Percentiles rank a stretch among this genome's conserved stretches.
These are phyloP conservation scores for Drosophila gunungcola DNA, from an alignment of 1,140 invertebrate species.

Conservation along the genomic window DNA sequence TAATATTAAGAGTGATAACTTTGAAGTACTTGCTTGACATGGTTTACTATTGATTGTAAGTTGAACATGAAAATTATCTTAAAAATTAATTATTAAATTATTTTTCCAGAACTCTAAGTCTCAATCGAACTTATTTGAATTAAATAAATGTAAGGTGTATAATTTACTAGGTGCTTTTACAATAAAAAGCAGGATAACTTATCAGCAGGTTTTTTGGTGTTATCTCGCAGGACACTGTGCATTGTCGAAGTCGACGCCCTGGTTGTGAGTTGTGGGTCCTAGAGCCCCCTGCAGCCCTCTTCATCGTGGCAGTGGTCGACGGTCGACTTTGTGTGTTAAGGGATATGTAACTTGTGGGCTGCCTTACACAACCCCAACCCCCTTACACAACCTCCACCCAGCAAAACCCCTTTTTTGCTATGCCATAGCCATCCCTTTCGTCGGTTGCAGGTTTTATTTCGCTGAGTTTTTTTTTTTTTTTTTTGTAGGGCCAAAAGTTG, in stretches of 20 bases:
- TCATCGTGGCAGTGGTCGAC: constrained; percentile 31
- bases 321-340: constrained; percentile 74
- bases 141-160: too few relatives aligned
- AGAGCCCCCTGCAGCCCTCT: constrained; percentile 21
- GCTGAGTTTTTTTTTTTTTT: constrained; percentile 32
- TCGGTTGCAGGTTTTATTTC: constrained; percentile 50
- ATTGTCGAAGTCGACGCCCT: constrained; percentile 26
- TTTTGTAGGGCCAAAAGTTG: constrained; percentile 67
- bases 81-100: too few relatives aligned
- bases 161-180: too few relatives aligned
- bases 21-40: too few relatives aligned
- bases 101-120: too few relatives aligned
- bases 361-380: constrained; percentile 56
- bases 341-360: constrained; percentile 81
- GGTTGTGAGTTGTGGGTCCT: constrained; percentile 41
- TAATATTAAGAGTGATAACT: too few relatives aligned
- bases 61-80: too few relatives aligned
- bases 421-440: not conserved
- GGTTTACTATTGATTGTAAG: too few relatives aligned
- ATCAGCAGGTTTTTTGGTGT: not conserved
- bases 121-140: too few relatives aligned
- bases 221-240: constrained; percentile 20
- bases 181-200: not conserved
- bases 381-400: too few relatives aligned
- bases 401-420: not conserved